Base-by-base conservation (phyloP, 2,888 invertebrate genomes). In the Leptinotarsa juncta region DNA sequence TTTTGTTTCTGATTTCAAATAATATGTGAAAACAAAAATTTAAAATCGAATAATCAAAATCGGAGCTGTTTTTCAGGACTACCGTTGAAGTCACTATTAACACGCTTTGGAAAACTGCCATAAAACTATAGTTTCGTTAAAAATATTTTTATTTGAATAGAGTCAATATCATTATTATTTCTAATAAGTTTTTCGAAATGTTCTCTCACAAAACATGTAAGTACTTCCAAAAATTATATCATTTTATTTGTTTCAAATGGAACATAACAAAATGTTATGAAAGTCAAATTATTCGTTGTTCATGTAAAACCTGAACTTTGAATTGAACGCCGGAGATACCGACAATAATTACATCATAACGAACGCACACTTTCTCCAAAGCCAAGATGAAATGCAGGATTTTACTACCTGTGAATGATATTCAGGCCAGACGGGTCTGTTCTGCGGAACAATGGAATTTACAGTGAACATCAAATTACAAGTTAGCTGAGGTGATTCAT, bases 381-480 rank as follows among this genome's bases (percentile, higher is more conserved):
- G 67, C 49, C 55, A 23, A 69, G 69, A 69, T 69, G 69, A 69
- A 69, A 57, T 60, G 60, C 57, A 5, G 57, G 69, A 69, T 69
- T 69, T 69, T 32, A 57, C 68, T 57, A n/a, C 18, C 53, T 57
- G 69, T 18, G n/a, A 57, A 23, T 23, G 20, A 57, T 57, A 69
- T 57, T 49, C 49, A 69, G 69, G 69, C 57, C 69, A 68, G 18
- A n/a, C n/a, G 16, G 49, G 42, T 57, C 42, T 57, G 55, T 18
- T 55, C 42, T 20, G 55, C 55, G 12, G 3, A 68, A 55, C 57
- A 42, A 55, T 42, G 16, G 20, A 42, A 57, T 32, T 32, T 3
- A 20, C 42, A 42, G 62, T 16, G 26, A n/a, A 42, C 42, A n/a
- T 60, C 26, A 26, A 60, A n/a, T 26, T 5, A 5, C 62, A 5